Evolutionary conservation across 2,888 invertebrate species (phyloP).

Genomic region (Auanema freiburgensis): DNA sequence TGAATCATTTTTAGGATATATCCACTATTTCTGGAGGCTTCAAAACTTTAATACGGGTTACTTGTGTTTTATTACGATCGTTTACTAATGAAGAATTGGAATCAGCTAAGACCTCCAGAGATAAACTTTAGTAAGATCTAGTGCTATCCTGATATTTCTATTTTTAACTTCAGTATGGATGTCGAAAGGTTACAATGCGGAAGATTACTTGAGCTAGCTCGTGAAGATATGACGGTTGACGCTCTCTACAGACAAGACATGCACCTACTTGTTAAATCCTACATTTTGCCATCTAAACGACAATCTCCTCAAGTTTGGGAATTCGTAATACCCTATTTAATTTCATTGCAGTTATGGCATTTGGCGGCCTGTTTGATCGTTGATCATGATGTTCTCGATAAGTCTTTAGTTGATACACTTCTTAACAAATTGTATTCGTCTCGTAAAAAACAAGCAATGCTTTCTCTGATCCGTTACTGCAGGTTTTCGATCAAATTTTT

Average conservation of each 20-base stretch:
- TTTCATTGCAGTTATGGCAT: slow-evolving; percentile 9
- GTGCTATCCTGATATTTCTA: too few relatives aligned
- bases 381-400: slow-evolving; percentile 13
- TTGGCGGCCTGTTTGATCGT: slow-evolving; percentile 15
- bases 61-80: slow-evolving; percentile 18
- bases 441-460: slow-evolving; percentile 9
- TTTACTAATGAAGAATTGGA: slow-evolving; percentile 7
- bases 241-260: background rate
- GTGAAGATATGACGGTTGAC: slow-evolving; percentile 6
- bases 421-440: slow-evolving; percentile 11
- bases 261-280: background rate
- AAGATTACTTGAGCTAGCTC: slow-evolving; percentile 16
- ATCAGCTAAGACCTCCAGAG: background rate
- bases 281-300: slow-evolving; percentile 12
- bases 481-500: background rate
- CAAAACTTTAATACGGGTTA: slow-evolving; percentile 15
- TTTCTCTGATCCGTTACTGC: slow-evolving; percentile 15
- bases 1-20: background rate
- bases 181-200: slow-evolving; percentile 2
- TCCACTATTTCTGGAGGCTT: slow-evolving; percentile 6
- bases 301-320: slow-evolving; percentile 16
- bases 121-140: slow-evolving; percentile 11
- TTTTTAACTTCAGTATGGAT: too few relatives aligned
- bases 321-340: background rate
- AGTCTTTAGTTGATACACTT: slow-evolving; percentile 12